Evolutionary conservation across 2,888 invertebrate genomes (phyloP).

Genomic region (Oligia strigilis): DNA sequence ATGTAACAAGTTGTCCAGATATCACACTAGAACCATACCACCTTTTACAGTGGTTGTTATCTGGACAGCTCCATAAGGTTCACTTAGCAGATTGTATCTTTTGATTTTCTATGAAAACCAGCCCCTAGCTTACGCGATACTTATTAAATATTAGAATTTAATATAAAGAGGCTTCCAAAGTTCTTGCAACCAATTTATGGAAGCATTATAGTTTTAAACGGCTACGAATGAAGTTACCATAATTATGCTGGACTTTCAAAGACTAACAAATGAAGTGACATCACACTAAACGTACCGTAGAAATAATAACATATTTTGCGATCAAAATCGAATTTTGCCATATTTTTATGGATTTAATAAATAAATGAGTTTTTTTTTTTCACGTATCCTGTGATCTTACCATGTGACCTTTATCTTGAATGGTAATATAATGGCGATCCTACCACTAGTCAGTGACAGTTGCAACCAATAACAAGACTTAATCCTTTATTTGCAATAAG

Average conservation of each 20-base stretch:
- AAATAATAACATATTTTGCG: not conserved
- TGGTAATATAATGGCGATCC: not conserved
- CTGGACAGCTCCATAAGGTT: not conserved
- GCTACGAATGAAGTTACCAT: not conserved
- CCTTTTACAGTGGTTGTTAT: not conserved
- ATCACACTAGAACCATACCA: not conserved
- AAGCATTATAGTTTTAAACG: not conserved
- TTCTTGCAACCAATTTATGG: not conserved
- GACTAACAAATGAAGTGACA: not conserved
- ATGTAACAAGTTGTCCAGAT: not conserved
- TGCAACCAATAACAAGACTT: not conserved
- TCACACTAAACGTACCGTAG: not conserved
- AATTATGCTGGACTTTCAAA: not conserved
- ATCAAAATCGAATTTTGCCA: constrained; percentile 29
- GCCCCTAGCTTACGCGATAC: not conserved
- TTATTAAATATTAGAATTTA: constrained; percentile 27
- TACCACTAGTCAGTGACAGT: constrained; percentile 18
- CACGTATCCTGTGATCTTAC: not conserved
- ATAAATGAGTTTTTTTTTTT: not conserved
- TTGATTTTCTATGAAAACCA: constrained; percentile 24
- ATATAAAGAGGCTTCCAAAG: constrained; percentile 6
- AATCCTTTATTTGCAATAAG: not conserved
- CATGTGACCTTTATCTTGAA: not conserved
- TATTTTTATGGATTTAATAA: not conserved
- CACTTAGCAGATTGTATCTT: constrained; percentile 5